Evolutionary conservation across 1,140 invertebrate genomes (phyloP).

Genomic region (Aphelenchoides avenae): DNA sequence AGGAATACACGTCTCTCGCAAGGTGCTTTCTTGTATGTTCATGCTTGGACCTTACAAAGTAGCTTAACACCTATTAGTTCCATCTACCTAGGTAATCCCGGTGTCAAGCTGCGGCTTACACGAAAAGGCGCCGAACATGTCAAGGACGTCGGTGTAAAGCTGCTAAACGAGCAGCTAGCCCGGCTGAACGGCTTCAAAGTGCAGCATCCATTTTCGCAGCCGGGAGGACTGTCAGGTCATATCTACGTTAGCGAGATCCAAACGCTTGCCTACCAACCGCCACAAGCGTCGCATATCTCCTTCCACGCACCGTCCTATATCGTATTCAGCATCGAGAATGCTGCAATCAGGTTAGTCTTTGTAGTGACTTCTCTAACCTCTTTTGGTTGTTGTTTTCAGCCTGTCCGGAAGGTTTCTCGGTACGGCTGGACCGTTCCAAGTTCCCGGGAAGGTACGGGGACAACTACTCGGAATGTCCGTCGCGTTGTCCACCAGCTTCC

Average conservation of each 20-base stretch:
- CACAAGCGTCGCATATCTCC: constrained; percentile 41
- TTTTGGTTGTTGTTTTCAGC: constrained; percentile 14
- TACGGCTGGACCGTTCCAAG: constrained; percentile 44
- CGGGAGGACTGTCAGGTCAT: constrained; percentile 45
- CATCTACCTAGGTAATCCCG: constrained; percentile 46
- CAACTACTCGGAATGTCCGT: constrained; percentile 42
- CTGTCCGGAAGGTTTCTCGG: constrained; percentile 49
- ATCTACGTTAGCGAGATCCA: constrained; percentile 48
- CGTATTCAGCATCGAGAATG: constrained; percentile 49
- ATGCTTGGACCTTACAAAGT: too few relatives aligned
- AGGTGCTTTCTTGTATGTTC: too few relatives aligned
- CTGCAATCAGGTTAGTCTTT: constrained; percentile 49
- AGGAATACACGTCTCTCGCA: too few relatives aligned
- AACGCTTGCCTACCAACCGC: constrained; percentile 50
- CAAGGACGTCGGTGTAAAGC: constrained; percentile 54
- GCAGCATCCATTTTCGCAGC: constrained; percentile 47
- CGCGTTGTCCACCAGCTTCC: constrained; percentile 43
- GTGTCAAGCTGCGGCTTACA: constrained; percentile 53
- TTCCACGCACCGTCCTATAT: constrained; percentile 49
- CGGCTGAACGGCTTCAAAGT: constrained; percentile 36
- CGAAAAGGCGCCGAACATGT: constrained; percentile 56
- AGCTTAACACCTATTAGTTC: neutral
- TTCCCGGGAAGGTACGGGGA: constrained; percentile 44
- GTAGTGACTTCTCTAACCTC: neutral
- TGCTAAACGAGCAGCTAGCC: constrained; percentile 55